These are phyloP conservation scores for Suncus etruscus DNA, from an alignment of 2,113 vertebrate species.

Conservation along the genomic window DNA sequence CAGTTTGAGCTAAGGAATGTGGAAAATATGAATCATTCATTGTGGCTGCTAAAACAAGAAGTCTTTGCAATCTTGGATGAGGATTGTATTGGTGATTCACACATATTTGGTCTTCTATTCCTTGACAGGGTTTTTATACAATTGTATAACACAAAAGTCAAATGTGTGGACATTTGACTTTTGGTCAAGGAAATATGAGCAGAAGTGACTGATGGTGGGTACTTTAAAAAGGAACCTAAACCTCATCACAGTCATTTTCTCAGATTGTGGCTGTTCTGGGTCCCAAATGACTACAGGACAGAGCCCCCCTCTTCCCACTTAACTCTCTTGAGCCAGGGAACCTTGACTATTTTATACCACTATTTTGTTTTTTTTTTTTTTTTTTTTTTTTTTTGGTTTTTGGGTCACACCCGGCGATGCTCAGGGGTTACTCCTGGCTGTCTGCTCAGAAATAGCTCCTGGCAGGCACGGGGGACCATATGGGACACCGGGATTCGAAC, in stretches of 20 bases:
- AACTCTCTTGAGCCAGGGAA: background rate
- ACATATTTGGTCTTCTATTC: background rate
- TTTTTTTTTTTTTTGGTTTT: too few relatives aligned
- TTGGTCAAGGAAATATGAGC: slow-evolving; percentile 41
- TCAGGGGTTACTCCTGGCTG: too few relatives aligned
- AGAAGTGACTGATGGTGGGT: background rate
- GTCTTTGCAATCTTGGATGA: background rate
- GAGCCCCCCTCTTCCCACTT: background rate
- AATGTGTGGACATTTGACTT: background rate
- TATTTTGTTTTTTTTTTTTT: too few relatives aligned
- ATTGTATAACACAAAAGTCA: background rate
- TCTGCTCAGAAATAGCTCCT: too few relatives aligned
- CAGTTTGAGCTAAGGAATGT: slow-evolving; percentile 2
- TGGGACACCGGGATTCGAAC: too few relatives aligned
- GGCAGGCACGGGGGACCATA: too few relatives aligned
- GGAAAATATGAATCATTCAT: slow-evolving; percentile 9
- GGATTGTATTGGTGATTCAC: background rate
- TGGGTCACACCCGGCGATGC: too few relatives aligned
- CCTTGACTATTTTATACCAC: background rate
- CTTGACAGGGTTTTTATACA: background rate
- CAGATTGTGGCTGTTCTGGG: slow-evolving; percentile 35
- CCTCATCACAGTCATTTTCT: slow-evolving; percentile 23
- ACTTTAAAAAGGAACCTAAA: background rate
- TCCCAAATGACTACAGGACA: background rate
- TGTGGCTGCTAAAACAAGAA: slow-evolving; percentile 7